A percentile compares a stretch with the other conserved stretches of the same genome.
Conservation (phyloP, 2,797 vertebrate genomes). For the Fratercula arctica region DNA sequence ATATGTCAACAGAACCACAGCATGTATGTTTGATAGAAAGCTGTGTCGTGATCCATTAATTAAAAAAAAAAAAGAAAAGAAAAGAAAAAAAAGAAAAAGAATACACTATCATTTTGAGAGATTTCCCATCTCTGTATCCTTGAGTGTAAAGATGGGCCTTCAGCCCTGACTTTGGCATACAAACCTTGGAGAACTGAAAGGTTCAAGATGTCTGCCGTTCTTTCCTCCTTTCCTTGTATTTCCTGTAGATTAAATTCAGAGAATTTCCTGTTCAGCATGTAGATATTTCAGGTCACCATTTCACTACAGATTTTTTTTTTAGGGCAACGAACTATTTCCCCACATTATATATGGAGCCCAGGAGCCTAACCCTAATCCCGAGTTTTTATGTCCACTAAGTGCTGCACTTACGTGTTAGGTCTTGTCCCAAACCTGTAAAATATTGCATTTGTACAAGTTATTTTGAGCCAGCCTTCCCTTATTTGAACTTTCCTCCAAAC, state of each 20-base stretch:
- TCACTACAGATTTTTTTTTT: neutral
- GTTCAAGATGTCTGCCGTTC: neutral
- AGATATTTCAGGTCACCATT: neutral
- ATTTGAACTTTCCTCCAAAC: neutral
- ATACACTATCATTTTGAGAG: neutral
- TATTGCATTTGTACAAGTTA: neutral
- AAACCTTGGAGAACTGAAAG: neutral
- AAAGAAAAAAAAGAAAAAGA: too few relatives aligned
- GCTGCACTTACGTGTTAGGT: neutral
- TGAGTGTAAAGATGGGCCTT: neutral
- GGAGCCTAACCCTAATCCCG: neutral
- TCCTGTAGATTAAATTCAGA: neutral
- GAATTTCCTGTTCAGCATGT: neutral
- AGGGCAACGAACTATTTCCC: neutral
- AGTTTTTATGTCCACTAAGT: neutral
- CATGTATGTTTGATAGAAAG: neutral
- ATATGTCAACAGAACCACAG: neutral
- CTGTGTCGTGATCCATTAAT: neutral
- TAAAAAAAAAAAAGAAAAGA: neutral
- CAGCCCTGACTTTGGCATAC: neutral
- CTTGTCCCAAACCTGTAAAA: neutral
- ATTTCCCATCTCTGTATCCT: neutral
- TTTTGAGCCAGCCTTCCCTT: neutral
- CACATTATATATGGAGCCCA: neutral
- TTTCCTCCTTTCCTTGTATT: neutral